phyloP scores from a whole-genome alignment of 1,140 invertebrate genomes.

The Chironomus tepperi region DNA sequence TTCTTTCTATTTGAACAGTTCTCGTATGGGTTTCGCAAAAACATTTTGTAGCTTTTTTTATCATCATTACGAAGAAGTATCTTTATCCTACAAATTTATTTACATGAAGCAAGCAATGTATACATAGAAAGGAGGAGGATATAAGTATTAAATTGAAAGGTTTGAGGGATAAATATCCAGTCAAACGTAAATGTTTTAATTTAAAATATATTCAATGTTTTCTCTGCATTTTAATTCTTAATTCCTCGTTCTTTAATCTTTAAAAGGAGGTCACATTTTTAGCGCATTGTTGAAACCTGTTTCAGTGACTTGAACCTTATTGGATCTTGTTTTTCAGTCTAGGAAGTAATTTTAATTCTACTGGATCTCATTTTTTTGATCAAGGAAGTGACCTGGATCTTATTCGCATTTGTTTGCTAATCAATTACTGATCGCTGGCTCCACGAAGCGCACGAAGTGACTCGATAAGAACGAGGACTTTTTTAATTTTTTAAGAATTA shows the following conservation, averaged over 20 bases:
- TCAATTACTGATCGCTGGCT: too few species aligned
- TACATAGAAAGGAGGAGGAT: background rate
- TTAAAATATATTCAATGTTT: background rate
- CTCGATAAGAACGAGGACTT: too few species aligned
- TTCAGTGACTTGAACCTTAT: too few species aligned
- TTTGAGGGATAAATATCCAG: background rate
- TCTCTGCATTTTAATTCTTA: background rate
- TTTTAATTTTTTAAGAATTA: too few species aligned
- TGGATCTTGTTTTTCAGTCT: too few species aligned
- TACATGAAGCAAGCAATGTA: background rate
- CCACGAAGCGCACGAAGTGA: too few species aligned
- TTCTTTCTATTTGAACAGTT: background rate
- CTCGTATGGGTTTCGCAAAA: background rate
- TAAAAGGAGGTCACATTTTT: too few species aligned
- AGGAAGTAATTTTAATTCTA: too few species aligned
- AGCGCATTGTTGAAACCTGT: too few species aligned
- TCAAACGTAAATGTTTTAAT: constrained; percentile 4
- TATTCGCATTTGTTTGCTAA: too few species aligned
- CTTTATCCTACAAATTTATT: constrained; percentile 4
- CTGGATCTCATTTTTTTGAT: too few species aligned
- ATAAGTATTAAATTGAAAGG: background rate
- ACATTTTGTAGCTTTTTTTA: background rate
- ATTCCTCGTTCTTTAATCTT: background rate
- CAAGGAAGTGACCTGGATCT: too few species aligned
- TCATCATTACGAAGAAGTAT: background rate